Percentiles rank a stretch among this genome's conserved stretches.
Evolutionary conservation across 2,113 vertebrate genomes (phyloP).

Genomic region (Myotis lucifugus): DNA sequence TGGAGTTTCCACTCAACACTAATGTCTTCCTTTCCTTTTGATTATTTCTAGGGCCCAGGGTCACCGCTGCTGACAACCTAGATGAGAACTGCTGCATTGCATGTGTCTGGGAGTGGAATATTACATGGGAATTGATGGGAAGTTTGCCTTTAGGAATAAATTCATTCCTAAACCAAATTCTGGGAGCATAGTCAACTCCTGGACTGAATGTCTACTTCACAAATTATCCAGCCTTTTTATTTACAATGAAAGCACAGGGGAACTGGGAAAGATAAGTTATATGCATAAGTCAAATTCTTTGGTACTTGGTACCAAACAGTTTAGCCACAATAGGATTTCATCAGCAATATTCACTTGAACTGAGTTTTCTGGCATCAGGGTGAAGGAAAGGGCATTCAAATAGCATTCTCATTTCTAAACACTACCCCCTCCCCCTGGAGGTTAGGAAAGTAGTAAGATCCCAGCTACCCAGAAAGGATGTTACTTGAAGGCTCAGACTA

Average conservation of each 20-base stretch:
- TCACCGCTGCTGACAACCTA: not conserved
- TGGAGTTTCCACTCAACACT: not conserved
- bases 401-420: not conserved
- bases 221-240: not conserved
- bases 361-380: not conserved
- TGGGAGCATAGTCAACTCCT: not conserved
- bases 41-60: not conserved
- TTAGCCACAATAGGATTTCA: not conserved
- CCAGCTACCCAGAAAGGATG: not conserved
- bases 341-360: not conserved
- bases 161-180: not conserved
- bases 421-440: not conserved
- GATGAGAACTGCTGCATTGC: not conserved
- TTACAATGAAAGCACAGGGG: not conserved
- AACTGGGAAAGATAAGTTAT: not conserved
- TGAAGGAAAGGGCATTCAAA: not conserved
- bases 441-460: not conserved
- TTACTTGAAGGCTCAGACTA: not conserved
- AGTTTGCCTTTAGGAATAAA: not conserved
- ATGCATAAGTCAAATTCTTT: not conserved
- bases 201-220: not conserved
- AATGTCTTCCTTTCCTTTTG: not conserved
- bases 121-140: not conserved
- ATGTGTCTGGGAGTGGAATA: not conserved
- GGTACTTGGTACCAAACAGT: not conserved